These are phyloP conservation scores for Arrhopalites spinosus DNA, from an alignment of 2,888 invertebrate genomes.

Conservation along the genomic window DNA sequence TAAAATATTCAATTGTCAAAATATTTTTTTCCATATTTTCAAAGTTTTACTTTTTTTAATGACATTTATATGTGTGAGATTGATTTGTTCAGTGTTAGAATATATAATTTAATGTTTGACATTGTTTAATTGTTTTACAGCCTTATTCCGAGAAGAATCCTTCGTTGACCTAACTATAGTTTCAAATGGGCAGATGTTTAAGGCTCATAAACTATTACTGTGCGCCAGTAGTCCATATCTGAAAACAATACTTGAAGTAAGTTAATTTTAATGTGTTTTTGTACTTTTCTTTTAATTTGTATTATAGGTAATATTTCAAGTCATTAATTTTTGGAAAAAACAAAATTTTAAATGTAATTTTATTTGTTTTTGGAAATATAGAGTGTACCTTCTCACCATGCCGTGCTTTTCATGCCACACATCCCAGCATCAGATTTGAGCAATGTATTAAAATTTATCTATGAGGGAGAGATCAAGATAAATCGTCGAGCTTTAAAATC, in stretches of 20 bases:
- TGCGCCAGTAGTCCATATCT: constrained; percentile 55
- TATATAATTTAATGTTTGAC: too few species aligned
- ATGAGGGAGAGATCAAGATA: constrained; percentile 56
- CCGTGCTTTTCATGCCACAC: constrained; percentile 55
- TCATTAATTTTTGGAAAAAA: too few species aligned
- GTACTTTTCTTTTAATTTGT: neutral
- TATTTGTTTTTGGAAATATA: too few species aligned
- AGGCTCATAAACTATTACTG: constrained; percentile 52
- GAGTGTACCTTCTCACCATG: constrained; percentile 56
- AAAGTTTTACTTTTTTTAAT: too few species aligned
- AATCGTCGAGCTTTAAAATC: constrained; percentile 55
- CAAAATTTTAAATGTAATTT: too few species aligned
- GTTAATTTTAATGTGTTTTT: constrained; percentile 4
- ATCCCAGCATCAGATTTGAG: constrained; percentile 54
- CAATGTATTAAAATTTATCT: constrained; percentile 55
- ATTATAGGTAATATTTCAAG: neutral
- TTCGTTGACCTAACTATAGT: constrained; percentile 54
- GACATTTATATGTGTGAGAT: too few species aligned
- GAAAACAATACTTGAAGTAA: constrained; percentile 55
- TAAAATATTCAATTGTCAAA: too few species aligned
- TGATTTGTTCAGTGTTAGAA: too few species aligned
- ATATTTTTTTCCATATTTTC: too few species aligned
- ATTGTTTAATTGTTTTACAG: constrained; percentile 54
- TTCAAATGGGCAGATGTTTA: constrained; percentile 55
- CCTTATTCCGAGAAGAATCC: constrained; percentile 46